A percentile compares a stretch with the other conserved stretches of the same genome.
Evolutionary conservation across 2,113 vertebrate genomes (phyloP).

Genomic region (Rutilus rutilus): DNA sequence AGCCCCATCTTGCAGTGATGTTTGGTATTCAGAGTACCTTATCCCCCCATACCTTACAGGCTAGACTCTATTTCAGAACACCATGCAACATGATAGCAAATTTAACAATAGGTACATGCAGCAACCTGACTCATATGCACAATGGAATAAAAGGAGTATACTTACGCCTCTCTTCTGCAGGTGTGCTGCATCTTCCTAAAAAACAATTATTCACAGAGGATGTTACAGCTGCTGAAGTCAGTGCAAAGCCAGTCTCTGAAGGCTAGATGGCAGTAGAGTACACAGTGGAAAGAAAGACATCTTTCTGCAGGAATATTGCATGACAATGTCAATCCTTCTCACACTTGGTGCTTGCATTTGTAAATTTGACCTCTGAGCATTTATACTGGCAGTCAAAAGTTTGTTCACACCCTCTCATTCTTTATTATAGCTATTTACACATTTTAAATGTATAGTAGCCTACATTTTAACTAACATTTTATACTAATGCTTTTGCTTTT

Average conservation of each 20-base stretch:
- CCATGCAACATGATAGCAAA: neutral
- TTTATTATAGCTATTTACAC: neutral
- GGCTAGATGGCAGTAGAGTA: constrained; percentile 65
- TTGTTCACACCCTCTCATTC: neutral
- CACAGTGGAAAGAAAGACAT: constrained; percentile 20
- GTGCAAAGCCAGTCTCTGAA: neutral
- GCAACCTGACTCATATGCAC: neutral
- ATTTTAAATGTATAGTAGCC: no score
- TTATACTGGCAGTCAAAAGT: neutral
- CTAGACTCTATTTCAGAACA: constrained; percentile 21
- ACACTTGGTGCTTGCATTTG: neutral
- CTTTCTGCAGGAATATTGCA: neutral
- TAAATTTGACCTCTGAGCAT: neutral
- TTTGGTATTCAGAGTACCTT: constrained; percentile 49
- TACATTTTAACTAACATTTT: neutral
- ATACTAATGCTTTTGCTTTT: neutral
- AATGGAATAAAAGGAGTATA: neutral
- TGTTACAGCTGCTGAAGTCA: neutral
- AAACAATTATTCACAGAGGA: constrained; percentile 48
- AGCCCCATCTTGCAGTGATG: constrained; percentile 46
- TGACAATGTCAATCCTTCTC: neutral
- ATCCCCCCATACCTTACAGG: constrained; percentile 30
- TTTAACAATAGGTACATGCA: no score
- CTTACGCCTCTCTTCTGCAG: constrained; percentile 77
- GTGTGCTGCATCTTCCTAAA: constrained; percentile 81